Percentiles rank a stretch among this genome's conserved stretches.
phyloP scores from a whole-genome alignment of 2,888 invertebrate genomes.

The Ophioninae sp. region DNA sequence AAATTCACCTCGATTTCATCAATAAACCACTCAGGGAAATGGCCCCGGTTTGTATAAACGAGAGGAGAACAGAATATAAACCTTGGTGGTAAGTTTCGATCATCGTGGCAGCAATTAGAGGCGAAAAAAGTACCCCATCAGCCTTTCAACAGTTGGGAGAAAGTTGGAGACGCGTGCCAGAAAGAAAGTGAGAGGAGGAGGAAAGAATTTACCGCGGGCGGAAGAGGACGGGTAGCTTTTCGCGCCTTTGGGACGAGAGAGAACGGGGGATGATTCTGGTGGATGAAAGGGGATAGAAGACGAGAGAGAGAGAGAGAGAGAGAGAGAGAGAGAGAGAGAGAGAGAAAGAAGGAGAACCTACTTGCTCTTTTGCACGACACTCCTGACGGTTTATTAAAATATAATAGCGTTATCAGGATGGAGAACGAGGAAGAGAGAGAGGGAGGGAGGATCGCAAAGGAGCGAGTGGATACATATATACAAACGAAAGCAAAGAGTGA shows the following conservation, averaged over 20 bases:
- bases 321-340: conserved; percentile 21
- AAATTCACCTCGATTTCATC: background rate
- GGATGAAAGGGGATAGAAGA: conserved; percentile 23
- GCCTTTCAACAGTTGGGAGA: conserved; percentile 29
- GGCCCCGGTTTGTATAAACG: background rate
- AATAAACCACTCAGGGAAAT: background rate
- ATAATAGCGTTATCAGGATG: conserved; percentile 79
- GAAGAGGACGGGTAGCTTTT: background rate
- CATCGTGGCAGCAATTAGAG: conserved; percentile 12
- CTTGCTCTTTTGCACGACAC: conserved; percentile 41
- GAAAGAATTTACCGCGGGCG: conserved; percentile 67
- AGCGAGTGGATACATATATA: conserved; percentile 21
- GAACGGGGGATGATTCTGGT: conserved; percentile 21
- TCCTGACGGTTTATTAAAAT: conserved; percentile 79
- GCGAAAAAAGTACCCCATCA: conserved; percentile 18
- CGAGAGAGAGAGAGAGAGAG: conserved; percentile 22
- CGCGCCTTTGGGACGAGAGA: conserved; percentile 25
- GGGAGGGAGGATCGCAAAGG: conserved; percentile 55
- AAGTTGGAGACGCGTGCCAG: conserved; percentile 58
- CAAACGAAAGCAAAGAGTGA: conserved; percentile 46
- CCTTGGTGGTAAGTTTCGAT: conserved; percentile 14
- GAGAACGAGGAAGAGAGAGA: conserved; percentile 61
- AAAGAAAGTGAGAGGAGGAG: conserved; percentile 55
- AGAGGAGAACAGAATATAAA: conserved; percentile 1
- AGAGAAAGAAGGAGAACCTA: conserved; percentile 14